Percentiles rank a stretch among this genome's conserved stretches.
These are phyloP conservation scores for Paedocypris micromegethes DNA, from an alignment of 2,797 vertebrate species.

Conservation along the genomic window DNA sequence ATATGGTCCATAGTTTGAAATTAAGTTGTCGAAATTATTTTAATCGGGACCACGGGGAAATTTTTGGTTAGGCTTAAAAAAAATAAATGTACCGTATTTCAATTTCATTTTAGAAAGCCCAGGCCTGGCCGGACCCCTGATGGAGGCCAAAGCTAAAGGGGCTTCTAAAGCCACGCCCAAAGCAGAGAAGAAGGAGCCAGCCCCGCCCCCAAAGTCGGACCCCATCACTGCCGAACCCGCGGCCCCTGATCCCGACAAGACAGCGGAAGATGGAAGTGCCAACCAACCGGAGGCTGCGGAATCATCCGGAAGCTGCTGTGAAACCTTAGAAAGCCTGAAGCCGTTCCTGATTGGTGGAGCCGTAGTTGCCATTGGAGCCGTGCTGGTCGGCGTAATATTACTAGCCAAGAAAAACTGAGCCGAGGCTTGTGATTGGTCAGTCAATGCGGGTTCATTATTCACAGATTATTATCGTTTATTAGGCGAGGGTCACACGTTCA, in stretches of 20 bases:
- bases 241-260: slow-evolving; percentile 58
- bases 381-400: slow-evolving; percentile 69
- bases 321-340: slow-evolving; percentile 73
- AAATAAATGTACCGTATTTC: no score
- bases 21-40: no score
- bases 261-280: slow-evolving; percentile 59
- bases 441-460: slow-evolving; percentile 44
- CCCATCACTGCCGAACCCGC: slow-evolving; percentile 52
- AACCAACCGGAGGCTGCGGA: slow-evolving; percentile 58
- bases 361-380: slow-evolving; percentile 68
- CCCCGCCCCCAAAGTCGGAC: slow-evolving; percentile 57
- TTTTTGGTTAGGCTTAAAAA: background rate
- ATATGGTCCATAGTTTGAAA: no score
- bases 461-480: slow-evolving; percentile 56
- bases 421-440: slow-evolving; percentile 47
- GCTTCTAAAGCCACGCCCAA: slow-evolving; percentile 60
- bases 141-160: slow-evolving; percentile 72
- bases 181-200: slow-evolving; percentile 64
- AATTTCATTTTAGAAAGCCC: background rate
- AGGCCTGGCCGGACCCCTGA: slow-evolving; percentile 31
- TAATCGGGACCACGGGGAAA: background rate
- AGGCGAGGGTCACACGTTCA: slow-evolving; percentile 48
- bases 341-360: slow-evolving; percentile 73
- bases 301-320: slow-evolving; percentile 60
- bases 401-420: slow-evolving; percentile 73